Base-by-base conservation (phyloP, 2,797 vertebrate species). In the Semotilus atromaculatus region DNA sequence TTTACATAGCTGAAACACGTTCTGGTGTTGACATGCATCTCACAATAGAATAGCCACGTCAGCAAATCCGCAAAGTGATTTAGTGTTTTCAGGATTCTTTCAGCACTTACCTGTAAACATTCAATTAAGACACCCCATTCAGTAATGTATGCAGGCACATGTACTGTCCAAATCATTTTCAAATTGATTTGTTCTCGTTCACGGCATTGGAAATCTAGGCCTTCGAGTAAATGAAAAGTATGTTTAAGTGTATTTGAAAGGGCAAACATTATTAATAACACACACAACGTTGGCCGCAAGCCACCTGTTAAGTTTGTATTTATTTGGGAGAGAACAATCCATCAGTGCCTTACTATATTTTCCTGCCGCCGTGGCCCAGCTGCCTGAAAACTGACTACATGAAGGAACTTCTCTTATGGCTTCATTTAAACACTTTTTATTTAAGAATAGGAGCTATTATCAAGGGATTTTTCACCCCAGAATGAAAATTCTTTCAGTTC, bases 251-350 rank as follows among this genome's bases (percentile, higher is more conserved):
- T 81, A 86, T 92, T 93, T 93, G 91, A 94, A 93, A 93, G 93
- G 79, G 93, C 95, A 94, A 95, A 95, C 94, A 97, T 97, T 97
- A 97, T 97, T 97, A 94, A 94, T 94, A 95, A 95, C 93, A 93
- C 91, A 88, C 93, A 93, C 93, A 93, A 92, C 81, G 90, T 88
- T 94, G 90, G 91, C 90, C 89, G 92, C 87, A 67, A 88, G 84
- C 94, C 94, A 93, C 93, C 89, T 91, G 90, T 93, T 92, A 94
- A 91, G 91, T 91, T 94, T 92, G 93, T 89, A 68, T 89, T 90
- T 89, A 68, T 89, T 90, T 21, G 43, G 23, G 77, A 87, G 88
- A 88, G 92, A 89, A 93, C 85, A 90, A 93, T 93, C 92, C 90
- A 95, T 94, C 95, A 91, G 90, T 91, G 91, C 89, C 85, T 26